These are phyloP conservation scores for Coleophora deauratella DNA, from an alignment of 2,888 invertebrate genomes.

Conservation along the genomic window DNA sequence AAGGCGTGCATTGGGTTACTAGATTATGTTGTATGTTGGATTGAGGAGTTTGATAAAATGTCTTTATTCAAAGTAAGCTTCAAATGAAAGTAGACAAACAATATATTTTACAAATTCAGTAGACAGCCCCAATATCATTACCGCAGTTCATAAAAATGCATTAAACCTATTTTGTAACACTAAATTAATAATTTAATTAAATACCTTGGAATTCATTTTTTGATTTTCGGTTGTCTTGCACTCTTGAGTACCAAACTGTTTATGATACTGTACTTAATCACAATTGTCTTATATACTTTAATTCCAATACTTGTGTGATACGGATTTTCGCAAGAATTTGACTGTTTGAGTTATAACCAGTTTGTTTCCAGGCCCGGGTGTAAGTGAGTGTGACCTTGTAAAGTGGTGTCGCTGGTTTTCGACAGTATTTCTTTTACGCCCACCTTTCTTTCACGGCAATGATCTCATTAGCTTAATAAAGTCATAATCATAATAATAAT, in stretches of 20 bases:
- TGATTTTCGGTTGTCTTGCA: not conserved
- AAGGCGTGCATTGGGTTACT: too few species aligned
- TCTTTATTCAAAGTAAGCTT: too few species aligned
- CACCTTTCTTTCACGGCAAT: not conserved
- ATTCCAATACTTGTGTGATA: not conserved
- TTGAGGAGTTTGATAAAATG: too few species aligned
- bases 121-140: too few species aligned
- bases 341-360: not conserved
- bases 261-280: not conserved
- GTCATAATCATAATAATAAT: too few species aligned
- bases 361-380: not conserved
- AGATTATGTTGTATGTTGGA: too few species aligned
- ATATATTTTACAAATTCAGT: too few species aligned
- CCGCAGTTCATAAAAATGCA: too few species aligned
- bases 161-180: too few species aligned
- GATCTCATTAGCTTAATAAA: too few species aligned
- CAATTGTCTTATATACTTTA: conserved; percentile 2
- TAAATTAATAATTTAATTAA: not conserved
- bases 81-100: too few species aligned
- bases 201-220: conserved; percentile 4
- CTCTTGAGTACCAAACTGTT: not conserved
- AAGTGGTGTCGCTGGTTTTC: not conserved
- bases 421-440: not conserved
- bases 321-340: conserved; percentile 1
- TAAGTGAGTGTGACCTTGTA: conserved; percentile 2